These are phyloP conservation scores for Heliothis peltigera DNA, from an alignment of 2,888 invertebrate species.

Conservation along the genomic window DNA sequence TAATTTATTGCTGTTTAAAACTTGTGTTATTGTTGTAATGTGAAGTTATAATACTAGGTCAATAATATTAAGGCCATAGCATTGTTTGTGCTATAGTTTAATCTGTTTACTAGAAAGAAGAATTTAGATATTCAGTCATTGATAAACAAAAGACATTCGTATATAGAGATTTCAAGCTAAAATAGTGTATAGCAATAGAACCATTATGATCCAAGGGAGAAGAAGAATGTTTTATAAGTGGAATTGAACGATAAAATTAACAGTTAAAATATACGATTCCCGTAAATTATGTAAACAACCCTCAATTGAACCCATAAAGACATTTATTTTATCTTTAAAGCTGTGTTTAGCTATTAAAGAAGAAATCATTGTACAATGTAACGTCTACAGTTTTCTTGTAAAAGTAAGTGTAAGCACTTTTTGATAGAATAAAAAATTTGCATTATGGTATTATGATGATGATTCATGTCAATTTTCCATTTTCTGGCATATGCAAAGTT, in stretches of 20 bases:
- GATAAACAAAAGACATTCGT: neutral
- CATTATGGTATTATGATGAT: slow-evolving; percentile 28
- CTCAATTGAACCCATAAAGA: neutral
- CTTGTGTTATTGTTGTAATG: slow-evolving; percentile 7
- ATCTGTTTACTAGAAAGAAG: too few species aligned
- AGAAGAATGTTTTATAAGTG: neutral
- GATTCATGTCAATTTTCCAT: too few species aligned
- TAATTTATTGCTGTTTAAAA: slow-evolving; percentile 24
- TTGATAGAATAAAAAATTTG: slow-evolving; percentile 34
- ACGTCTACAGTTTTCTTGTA: neutral
- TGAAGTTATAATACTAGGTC: slow-evolving; percentile 1
- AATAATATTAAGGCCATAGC: neutral
- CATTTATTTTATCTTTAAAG: neutral
- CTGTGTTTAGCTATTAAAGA: neutral
- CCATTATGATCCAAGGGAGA: neutral
- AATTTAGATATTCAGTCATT: neutral
- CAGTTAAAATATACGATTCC: neutral
- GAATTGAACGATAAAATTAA: neutral
- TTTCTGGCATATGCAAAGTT: too few species aligned
- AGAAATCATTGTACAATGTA: slow-evolving; percentile 7
- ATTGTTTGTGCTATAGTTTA: too few species aligned
- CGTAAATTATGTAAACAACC: neutral
- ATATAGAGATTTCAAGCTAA: neutral
- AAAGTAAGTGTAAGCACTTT: slow-evolving; percentile 22
- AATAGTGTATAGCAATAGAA: neutral